Base-by-base conservation (phyloP, 2,797 vertebrate genomes). In the Malurus leucopterus region DNA sequence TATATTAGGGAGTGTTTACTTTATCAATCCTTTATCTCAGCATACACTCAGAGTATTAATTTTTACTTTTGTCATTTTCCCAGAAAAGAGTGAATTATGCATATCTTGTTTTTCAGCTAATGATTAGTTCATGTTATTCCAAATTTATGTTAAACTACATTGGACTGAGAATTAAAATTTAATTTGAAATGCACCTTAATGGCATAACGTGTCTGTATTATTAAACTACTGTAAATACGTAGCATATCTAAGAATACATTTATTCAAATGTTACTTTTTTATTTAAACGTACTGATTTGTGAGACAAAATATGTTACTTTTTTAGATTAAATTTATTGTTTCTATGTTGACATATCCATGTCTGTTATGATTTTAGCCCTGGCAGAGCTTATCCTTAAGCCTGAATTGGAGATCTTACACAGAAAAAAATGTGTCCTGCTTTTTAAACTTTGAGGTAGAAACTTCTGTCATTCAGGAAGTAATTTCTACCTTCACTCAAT, bases 81-180 rank as follows among this genome's bases (percentile, higher is more conserved):
- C 81, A 76, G 51, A 65, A 80, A 95, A 89, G 6, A 43, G 32
- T 58, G 15, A 54, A 63, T 86, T 87, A 58, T 38, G 18, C 30
- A 16, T 75, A 24, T 68, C 49, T 63, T 77, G 17, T 22, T 78
- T 89, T 79, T 70, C 53, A 64, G 26, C 13, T 71, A 55, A 69
- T 54, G 4, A 34, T 54, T 73, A 23, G 16, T 58, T 92, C n/a
- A 21, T 34, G 41, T 57, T 88, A 47, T 61, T 78, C 46, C 30
- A 14, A 38, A 34, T 91, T 64, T 88, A 32, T 72, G 12, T 73
- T 46, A 58, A 49, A 46, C 36, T 73, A 16, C 20, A 26, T 75
- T 93, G 59, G 24, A n/a, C 23, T 73, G n/a, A 64, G 75, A 91
- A 86, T 84, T 15, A 85, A 83, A 84, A 74, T 80, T 40, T 65